Conservation (phyloP, 2,113 vertebrate species). For the Bubo blakistoni region DNA sequence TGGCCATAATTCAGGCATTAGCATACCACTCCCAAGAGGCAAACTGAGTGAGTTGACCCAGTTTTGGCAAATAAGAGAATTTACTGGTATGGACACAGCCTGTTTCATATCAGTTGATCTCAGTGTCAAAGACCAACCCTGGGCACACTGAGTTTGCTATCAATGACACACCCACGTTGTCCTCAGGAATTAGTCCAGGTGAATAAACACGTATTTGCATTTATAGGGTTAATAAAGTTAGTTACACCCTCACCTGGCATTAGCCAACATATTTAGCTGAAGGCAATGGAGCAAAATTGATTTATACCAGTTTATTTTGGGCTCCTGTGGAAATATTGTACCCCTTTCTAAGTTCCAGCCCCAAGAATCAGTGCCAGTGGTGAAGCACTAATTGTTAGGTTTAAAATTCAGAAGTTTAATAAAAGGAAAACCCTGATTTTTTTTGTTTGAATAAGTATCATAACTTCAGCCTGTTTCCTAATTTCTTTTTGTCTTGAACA, state of each 20-base stretch:
- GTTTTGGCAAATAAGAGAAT: background rate
- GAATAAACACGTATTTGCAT: background rate
- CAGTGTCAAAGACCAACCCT: background rate
- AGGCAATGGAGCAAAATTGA: background rate
- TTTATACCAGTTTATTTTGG: background rate
- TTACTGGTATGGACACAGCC: background rate
- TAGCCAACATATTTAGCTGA: background rate
- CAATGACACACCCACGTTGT: rapidly evolving
- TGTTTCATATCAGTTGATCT: background rate
- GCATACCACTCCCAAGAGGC: background rate
- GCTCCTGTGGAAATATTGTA: background rate
- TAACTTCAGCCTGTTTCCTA: background rate
- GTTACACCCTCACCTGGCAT: background rate
- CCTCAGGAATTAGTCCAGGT: background rate
- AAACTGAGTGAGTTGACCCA: background rate
- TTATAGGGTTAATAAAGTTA: background rate
- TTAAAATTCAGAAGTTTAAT: background rate
- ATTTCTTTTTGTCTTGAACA: background rate
- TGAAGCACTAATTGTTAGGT: background rate
- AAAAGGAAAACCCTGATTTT: background rate
- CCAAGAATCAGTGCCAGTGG: background rate
- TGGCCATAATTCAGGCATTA: background rate
- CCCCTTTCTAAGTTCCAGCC: background rate
- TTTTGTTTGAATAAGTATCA: background rate
- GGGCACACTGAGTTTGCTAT: background rate